Evolutionary conservation across 2,888 invertebrate genomes (phyloP).

Genomic region (Lycocerus yunnanus): DNA sequence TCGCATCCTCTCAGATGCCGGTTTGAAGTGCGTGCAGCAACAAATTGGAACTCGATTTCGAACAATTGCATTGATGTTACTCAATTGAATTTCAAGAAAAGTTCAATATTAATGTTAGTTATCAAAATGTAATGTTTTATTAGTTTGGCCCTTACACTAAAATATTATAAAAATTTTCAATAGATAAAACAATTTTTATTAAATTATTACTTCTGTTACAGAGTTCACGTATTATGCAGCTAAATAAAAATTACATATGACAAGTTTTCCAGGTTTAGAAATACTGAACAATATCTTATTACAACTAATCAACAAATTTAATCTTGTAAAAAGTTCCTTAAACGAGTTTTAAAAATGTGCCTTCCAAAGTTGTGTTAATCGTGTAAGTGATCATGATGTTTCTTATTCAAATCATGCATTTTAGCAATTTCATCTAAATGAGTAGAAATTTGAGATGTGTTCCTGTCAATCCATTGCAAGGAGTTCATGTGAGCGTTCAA

Average conservation of each 20-base stretch:
- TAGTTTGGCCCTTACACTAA: neutral
- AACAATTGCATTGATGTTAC: no score
- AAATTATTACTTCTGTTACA: neutral
- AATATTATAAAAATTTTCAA: neutral
- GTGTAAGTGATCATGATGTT: constrained; percentile 22
- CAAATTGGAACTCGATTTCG: no score
- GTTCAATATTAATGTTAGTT: no score
- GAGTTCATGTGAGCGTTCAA: constrained; percentile 96
- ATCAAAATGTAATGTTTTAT: no score
- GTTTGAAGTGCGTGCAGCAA: no score
- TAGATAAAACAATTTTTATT: neutral
- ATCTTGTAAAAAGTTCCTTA: neutral
- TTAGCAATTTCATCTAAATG: constrained; percentile 83
- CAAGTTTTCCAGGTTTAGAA: neutral
- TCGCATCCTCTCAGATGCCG: no score
- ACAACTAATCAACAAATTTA: neutral
- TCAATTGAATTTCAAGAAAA: no score
- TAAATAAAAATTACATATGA: neutral
- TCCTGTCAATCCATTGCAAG: constrained; percentile 91
- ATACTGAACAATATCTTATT: neutral
- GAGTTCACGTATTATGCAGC: neutral
- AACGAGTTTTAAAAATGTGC: neutral
- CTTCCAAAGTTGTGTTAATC: neutral
- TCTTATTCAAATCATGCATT: constrained; percentile 64
- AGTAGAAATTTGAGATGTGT: constrained; percentile 75